A percentile compares a stretch with the other conserved stretches of the same genome.
Evolutionary conservation across 2,113 vertebrate species (phyloP).

Genomic region (Ranitomeya variabilis): DNA sequence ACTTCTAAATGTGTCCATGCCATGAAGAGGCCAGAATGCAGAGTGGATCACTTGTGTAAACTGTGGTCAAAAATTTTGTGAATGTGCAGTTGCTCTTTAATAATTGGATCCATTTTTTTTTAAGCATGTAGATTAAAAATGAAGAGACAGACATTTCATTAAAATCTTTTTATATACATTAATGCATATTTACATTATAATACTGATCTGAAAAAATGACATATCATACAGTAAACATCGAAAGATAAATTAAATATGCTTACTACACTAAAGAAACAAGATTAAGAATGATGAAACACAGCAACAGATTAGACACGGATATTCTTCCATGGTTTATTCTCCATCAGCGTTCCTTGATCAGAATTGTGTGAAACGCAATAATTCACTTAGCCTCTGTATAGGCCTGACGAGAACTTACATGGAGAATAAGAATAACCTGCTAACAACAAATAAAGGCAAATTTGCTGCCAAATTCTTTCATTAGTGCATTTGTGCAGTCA

Average conservation of each 20-base stretch:
- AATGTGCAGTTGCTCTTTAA: too few relatives aligned
- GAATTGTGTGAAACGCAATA: background rate
- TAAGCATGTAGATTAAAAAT: background rate
- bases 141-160: conserved; percentile 56
- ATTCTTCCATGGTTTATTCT: background rate
- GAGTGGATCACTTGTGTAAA: too few relatives aligned
- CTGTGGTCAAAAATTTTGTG: too few relatives aligned
- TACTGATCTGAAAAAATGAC: conserved; percentile 66
- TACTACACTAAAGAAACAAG: conserved; percentile 59
- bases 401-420: background rate
- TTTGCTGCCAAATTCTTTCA: background rate
- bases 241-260: conserved; percentile 61
- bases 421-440: background rate
- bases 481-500: conserved; percentile 13
- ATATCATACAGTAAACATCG: conserved; percentile 61
- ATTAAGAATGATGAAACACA: conserved; percentile 49
- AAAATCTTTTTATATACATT: conserved; percentile 76
- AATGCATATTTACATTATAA: conserved; percentile 73
- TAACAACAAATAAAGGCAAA: background rate
- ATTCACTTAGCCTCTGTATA: background rate
- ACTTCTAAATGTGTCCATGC: too few relatives aligned
- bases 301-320: conserved; percentile 32
- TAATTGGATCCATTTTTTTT: too few relatives aligned
- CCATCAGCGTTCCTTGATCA: background rate
- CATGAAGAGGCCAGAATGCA: too few relatives aligned